Base-by-base conservation (phyloP, 2,797 vertebrate species). In the Anabas testudineus region DNA sequence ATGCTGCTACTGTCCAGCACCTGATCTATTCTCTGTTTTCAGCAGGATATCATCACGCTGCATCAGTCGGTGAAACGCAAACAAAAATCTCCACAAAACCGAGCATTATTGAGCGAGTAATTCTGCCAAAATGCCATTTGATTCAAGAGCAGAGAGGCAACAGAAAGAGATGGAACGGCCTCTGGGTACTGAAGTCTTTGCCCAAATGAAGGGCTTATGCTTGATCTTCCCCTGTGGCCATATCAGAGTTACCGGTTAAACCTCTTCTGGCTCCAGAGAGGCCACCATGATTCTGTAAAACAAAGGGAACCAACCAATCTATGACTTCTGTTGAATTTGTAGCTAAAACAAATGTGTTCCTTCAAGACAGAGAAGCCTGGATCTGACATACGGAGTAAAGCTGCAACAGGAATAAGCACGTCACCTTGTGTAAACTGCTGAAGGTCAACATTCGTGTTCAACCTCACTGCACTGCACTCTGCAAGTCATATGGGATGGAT, bases 1-100 rank as follows among this genome's bases (percentile, higher is more conserved):
- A 87, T 79, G 78, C 74, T 24, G 78, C 66, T 32, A 22, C 18
- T 28, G 43, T 28, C 5, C 57, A 15, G 22, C 67, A 85, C 78
- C 81, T 78, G 62, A 80, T 74, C 64, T 71, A 51, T 19, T 62
- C 51, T 57, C 75, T 24, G 62, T 32, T 2, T 51, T 62, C 67
- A 46, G 53, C 64, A 54, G 61, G 45, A 60, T 39, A 52, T 65
- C 68, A 59, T 51, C 73, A 64, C 68, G 37, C 71, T 58, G 63
- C 59, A 65, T 68, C 73, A 59, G 42, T 54, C 51, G 49, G 43
- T 41, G 60, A 8, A 57, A 49, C 45, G 43, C 51, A 65, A 73
- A 64, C 39, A 48, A 37, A 71, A 63, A 24, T 10, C 24, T 32
- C 49, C 41, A 43, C 43, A 52, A 51, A 76, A 67, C 22, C 1